A percentile compares a stretch with the other conserved stretches of the same genome.
Evolutionary conservation across 2,113 vertebrate species (phyloP).

Genomic region (Spheniscus mendiculus): DNA sequence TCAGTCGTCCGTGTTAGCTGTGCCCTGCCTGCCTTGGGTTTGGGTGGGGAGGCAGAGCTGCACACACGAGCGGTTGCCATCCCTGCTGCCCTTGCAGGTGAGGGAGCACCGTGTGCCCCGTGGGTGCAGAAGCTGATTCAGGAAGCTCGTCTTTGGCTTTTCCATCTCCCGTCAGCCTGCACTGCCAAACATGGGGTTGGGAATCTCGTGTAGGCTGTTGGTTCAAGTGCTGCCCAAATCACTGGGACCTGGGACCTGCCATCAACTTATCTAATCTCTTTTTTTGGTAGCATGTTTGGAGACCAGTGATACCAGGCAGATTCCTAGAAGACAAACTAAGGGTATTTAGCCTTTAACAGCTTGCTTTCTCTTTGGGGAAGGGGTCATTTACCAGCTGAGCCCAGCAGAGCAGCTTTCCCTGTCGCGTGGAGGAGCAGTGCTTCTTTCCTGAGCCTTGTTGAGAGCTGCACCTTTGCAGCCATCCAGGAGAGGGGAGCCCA

Average conservation of each 20-base stretch:
- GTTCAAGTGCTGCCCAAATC: neutral
- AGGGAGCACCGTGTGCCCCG: rapidly evolving
- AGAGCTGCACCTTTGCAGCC: conserved; percentile 38
- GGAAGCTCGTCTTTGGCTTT: neutral
- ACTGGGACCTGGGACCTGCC: neutral
- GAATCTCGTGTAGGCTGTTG: neutral
- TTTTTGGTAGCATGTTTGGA: neutral
- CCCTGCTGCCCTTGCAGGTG: neutral
- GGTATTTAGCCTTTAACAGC: neutral
- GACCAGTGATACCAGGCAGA: neutral
- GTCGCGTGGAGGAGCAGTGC: neutral
- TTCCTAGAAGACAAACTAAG: neutral
- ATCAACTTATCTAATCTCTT: neutral
- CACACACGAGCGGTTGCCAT: rapidly evolving
- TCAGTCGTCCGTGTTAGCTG: rapidly evolving
- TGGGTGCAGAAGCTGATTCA: neutral
- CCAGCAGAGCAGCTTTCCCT: neutral
- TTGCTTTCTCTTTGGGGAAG: neutral
- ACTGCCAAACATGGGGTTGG: neutral
- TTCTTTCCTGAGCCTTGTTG: neutral
- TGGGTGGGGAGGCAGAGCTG: neutral
- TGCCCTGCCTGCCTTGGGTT: neutral
- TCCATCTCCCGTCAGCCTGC: neutral
- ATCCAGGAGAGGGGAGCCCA: conserved; percentile 65
- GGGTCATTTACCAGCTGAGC: neutral